Percentiles rank a stretch among this genome's conserved stretches.
Conservation (phyloP, 2,888 invertebrate species). For the Drosophila nigritarsus region DNA sequence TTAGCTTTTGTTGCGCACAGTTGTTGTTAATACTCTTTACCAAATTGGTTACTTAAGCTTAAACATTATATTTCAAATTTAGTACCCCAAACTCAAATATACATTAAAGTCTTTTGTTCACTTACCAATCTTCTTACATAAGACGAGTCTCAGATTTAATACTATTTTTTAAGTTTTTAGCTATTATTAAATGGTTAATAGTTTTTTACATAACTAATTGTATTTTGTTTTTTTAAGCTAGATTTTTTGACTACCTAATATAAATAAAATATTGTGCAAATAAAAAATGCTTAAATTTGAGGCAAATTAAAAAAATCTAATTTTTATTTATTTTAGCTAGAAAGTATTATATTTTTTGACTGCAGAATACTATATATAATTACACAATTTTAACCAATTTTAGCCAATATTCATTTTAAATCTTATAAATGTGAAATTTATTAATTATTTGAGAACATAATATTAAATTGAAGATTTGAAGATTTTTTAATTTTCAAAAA, state of each 20-base stretch:
- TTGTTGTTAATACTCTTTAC: constrained; percentile 28
- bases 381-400: neutral
- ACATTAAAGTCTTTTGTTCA: neutral
- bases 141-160: neutral
- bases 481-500: neutral
- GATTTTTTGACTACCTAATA: neutral
- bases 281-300: neutral
- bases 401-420: neutral
- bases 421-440: neutral
- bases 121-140: neutral
- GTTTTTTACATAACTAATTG: neutral
- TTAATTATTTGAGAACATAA: neutral
- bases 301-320: neutral
- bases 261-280: no score
- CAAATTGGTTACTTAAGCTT: constrained; percentile 13
- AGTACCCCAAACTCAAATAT: neutral
- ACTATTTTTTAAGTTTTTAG: neutral
- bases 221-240: neutral
- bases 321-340: neutral
- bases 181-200: neutral
- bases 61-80: neutral
- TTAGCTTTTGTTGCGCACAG: constrained; percentile 17
- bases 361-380: neutral
- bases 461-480: neutral
- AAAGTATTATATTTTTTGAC: neutral